Percentiles rank a stretch among this genome's conserved stretches.
Conservation (phyloP, 2,113 vertebrate species). For the Equus przewalskii region DNA sequence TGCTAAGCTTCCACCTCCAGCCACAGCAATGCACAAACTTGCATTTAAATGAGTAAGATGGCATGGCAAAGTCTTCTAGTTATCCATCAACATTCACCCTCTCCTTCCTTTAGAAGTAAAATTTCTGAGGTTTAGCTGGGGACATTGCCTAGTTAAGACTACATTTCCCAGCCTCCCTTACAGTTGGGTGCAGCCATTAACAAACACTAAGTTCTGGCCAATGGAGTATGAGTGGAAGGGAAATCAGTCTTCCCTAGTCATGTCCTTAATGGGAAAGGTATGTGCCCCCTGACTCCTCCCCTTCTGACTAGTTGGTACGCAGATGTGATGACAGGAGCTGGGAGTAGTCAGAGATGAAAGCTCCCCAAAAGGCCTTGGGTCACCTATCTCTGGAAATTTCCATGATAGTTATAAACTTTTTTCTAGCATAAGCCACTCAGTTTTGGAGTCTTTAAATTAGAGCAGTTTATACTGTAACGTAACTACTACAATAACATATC, state of each 20-base stretch:
- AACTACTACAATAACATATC: neutral
- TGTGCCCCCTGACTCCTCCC: neutral
- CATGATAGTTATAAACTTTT: neutral
- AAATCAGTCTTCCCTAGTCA: neutral
- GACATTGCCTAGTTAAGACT: neutral
- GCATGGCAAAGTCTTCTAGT: neutral
- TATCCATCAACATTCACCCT: neutral
- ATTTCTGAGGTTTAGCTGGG: constrained; percentile 11
- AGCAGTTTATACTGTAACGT: constrained; percentile 13
- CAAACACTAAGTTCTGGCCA: neutral
- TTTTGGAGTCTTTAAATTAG: neutral
- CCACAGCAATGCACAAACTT: neutral
- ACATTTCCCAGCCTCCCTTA: constrained; percentile 6
- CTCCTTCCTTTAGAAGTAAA: neutral
- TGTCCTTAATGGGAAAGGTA: neutral
- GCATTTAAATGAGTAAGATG: neutral
- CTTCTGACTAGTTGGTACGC: neutral
- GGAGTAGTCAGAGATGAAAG: neutral
- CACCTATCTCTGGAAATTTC: constrained; percentile 10
- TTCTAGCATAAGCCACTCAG: neutral
- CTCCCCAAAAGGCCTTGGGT: neutral
- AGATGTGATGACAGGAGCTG: neutral
- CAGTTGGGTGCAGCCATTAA: neutral
- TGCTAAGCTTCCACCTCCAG: neutral
- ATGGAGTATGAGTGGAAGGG: neutral